phyloP scores from a whole-genome alignment of 2,888 invertebrate genomes.

The Pseudococcus jackbeardsleyi region DNA sequence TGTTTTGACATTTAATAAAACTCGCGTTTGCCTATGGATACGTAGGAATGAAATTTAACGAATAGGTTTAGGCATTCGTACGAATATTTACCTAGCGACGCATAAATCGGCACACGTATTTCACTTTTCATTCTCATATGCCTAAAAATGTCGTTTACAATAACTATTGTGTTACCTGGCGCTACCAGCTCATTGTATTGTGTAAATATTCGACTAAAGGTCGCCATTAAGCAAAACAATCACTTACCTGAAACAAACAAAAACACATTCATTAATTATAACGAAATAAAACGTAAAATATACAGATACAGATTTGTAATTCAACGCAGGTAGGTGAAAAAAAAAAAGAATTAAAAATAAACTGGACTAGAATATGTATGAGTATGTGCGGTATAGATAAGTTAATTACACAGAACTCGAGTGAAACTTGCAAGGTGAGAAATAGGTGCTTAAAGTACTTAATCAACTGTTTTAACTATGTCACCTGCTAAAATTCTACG shows the following conservation, averaged over 20 bases:
- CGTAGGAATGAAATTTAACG: neutral
- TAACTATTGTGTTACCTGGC: neutral
- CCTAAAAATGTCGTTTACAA: neutral
- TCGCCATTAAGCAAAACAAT: neutral
- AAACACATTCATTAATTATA: neutral
- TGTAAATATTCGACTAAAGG: neutral
- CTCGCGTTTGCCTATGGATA: neutral
- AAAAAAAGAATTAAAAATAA: too few relatives aligned
- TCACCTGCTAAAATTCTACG: too few relatives aligned
- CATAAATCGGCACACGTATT: neutral
- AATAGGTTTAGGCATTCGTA: neutral
- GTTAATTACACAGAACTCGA: too few relatives aligned
- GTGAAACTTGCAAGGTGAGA: too few relatives aligned
- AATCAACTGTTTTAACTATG: too few relatives aligned
- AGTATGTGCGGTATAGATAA: too few relatives aligned
- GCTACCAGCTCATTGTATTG: neutral
- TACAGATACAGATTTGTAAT: too few relatives aligned
- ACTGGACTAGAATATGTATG: too few relatives aligned
- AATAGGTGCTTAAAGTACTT: too few relatives aligned
- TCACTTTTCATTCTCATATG: neutral
- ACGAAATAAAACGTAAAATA: neutral
- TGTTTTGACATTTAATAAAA: slow-evolving; percentile 4
- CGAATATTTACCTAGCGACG: neutral
- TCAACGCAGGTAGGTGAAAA: too few relatives aligned
- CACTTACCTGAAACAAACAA: slow-evolving; percentile 23